Percentiles rank a stretch among this genome's conserved stretches.
phyloP scores from a whole-genome alignment of 64 coral and sea anemone genomes.

The Porites lutea region DNA sequence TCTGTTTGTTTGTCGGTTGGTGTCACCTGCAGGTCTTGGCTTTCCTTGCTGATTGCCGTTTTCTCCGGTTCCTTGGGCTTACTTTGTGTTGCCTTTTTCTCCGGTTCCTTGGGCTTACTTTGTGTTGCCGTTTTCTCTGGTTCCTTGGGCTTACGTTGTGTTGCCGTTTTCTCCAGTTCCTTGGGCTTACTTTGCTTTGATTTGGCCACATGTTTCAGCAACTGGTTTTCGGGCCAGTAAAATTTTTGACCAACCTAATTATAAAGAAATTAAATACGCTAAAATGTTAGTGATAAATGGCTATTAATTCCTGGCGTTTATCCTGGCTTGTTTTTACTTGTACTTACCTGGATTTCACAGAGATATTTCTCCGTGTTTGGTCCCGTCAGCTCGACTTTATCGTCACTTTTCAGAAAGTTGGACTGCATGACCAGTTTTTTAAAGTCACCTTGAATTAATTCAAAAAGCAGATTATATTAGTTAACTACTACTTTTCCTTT shows the following conservation, averaged over 20 bases:
- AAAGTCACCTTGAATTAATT: slow-evolving; percentile 10
- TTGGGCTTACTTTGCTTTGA: not conserved
- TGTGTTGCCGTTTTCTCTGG: too few relatives aligned
- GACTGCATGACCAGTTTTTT: not conserved
- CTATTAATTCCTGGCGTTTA: not conserved
- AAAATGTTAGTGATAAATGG: not conserved
- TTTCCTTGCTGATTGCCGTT: not conserved
- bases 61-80: not conserved
- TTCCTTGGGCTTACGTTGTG: too few relatives aligned
- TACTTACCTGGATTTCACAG: not conserved
- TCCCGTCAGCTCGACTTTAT: not conserved
- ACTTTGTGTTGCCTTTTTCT: not conserved
- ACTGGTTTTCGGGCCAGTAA: too few relatives aligned
- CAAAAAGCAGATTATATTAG: slow-evolving; percentile 2
- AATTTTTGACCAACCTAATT: too few relatives aligned
- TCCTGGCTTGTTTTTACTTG: not conserved
- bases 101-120: not conserved
- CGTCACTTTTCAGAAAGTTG: not conserved
- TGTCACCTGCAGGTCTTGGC: not conserved
- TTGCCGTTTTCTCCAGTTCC: too few relatives aligned
- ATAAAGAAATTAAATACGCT: too few relatives aligned
- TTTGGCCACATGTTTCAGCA: slow-evolving; percentile 1
- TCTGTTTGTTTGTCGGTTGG: too few relatives aligned
- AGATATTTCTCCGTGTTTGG: not conserved
- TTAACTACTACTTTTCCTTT: not conserved